Base-by-base conservation (phyloP, 2,888 invertebrate species). In the Stenchaetothrips biformis region DNA sequence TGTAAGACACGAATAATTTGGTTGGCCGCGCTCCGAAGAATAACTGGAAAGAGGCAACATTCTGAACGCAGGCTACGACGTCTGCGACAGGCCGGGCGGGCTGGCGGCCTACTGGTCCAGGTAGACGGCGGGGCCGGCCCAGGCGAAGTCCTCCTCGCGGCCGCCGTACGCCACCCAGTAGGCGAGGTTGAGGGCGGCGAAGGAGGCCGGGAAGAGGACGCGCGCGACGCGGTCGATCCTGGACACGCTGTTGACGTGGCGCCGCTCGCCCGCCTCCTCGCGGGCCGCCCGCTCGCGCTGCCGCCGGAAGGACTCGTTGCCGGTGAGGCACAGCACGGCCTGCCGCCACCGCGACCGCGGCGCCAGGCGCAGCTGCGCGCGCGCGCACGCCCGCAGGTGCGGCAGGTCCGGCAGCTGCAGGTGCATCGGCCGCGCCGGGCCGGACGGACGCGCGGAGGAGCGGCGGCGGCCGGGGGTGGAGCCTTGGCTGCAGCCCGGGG, bases 121-220 rank as follows among this genome's bases (percentile, higher is more conserved):
- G 53, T 53, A 53, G 4, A 53, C 53, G 9, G 53, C 82, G 3
- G 82, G 91, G 86, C 92, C 92, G 80, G 91, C 91, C 92, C 92
- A 92, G 82, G 92, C 90, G 85, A 93, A 93, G 85, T 92, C 92
- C 82, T 92, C 92, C 84, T 92, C 93, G 82, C 92, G 93, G 85
- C 92, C 92, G 21, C 93, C 93, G 86, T 95, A 96, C 62, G 92
- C 91, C 86, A 95, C 87, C 97, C 97, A 98, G 87, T 98, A 98
- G 85, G 94, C 92, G 80, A 97, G 88, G 86, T 97, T 97, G 82
- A 97, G 92, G 0, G 95, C 87, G 0, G 92, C 92, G 86, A 97
- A 97, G 0, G 95, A 94, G 16, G 94, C 91, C 3, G 97, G 97
- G 86, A 95, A 95, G 79, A 95, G 88, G 79, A 95, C 88, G 79